Conservation (phyloP, 2,797 vertebrate genomes). For the Nyctalus aviator region DNA sequence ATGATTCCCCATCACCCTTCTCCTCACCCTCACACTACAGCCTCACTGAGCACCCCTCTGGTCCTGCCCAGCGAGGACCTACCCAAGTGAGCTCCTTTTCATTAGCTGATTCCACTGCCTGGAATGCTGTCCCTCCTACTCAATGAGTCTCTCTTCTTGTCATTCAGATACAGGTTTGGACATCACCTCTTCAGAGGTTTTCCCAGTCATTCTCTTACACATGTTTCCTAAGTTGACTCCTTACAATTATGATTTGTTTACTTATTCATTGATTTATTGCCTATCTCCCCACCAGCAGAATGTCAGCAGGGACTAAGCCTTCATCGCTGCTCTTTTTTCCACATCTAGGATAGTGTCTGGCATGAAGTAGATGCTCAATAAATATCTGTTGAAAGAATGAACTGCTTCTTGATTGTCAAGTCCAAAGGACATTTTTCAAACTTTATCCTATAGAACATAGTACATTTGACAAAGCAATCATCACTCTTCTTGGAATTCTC, state of each 20-base stretch:
- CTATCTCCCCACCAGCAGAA: neutral
- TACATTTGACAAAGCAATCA: neutral
- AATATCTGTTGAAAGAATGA: neutral
- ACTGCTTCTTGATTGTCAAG: neutral
- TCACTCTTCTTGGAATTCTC: neutral
- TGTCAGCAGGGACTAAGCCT: neutral
- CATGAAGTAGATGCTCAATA: neutral
- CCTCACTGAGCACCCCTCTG: neutral
- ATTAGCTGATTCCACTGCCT: neutral
- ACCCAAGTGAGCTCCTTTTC: neutral
- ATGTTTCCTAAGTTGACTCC: neutral
- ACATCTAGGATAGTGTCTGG: neutral
- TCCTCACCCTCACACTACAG: neutral
- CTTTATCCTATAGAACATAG: neutral
- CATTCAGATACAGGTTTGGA: neutral
- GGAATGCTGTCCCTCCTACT: too few species aligned
- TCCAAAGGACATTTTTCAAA: neutral
- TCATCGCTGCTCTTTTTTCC: neutral
- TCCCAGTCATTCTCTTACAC: neutral
- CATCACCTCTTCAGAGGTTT: neutral
- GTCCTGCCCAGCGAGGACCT: neutral
- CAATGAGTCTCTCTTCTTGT: neutral
- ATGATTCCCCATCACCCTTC: neutral
- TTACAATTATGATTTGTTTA: neutral
- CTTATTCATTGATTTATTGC: neutral